Evolutionary conservation across 2,113 vertebrate species (phyloP).

Genomic region (Neopipo cinnamomea): DNA sequence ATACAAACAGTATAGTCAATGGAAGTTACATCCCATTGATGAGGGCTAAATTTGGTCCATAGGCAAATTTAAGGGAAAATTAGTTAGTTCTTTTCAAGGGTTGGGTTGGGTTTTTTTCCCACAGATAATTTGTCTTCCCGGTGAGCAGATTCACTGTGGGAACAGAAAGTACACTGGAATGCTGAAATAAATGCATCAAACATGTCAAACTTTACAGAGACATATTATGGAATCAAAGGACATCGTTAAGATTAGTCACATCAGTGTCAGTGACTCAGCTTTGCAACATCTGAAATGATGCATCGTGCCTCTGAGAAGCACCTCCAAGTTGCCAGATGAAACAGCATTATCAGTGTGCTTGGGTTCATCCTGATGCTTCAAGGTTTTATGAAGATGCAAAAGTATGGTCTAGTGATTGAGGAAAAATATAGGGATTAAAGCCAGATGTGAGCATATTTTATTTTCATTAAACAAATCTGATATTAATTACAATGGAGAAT

Average conservation of each 20-base stretch:
- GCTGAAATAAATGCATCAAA: not conserved
- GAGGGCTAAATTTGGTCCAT: slow-evolving; percentile 17
- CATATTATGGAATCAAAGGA: slow-evolving; percentile 8
- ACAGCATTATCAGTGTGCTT: not conserved
- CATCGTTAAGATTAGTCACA: not conserved
- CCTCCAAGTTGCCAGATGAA: not conserved
- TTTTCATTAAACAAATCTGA: not conserved
- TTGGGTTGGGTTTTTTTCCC: not conserved
- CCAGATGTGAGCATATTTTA: not conserved
- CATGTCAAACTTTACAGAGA: not conserved
- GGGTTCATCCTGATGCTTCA: not conserved
- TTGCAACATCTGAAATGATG: not conserved
- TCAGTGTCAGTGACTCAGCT: slow-evolving; percentile 31
- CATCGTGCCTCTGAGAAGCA: not conserved
- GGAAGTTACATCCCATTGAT: slow-evolving; percentile 4
- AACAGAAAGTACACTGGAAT: not conserved
- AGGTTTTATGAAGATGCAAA: not conserved
- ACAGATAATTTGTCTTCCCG: not conserved
- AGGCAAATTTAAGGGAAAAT: slow-evolving; percentile 16
- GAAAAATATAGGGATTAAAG: not conserved
- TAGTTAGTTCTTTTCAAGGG: not conserved
- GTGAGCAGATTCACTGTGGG: not conserved
- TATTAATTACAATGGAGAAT: not conserved
- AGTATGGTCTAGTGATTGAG: not conserved
- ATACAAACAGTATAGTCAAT: slow-evolving; percentile 34